Conservation (phyloP, 1,140 invertebrate species). For the Diplogasteroides magnus region DNA sequence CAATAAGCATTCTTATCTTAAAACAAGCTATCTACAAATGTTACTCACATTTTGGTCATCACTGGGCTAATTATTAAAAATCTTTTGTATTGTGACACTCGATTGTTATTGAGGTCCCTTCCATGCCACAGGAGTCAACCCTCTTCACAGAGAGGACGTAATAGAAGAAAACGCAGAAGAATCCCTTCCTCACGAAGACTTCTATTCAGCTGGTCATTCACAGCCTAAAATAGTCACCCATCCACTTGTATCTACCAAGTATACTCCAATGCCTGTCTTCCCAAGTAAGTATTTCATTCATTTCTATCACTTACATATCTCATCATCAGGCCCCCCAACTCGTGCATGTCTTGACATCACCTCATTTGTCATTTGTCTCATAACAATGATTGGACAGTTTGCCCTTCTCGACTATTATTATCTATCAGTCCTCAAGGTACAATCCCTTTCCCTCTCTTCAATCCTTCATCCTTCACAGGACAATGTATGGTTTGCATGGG, state of each 20-base stretch:
- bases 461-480: background rate
- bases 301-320: too few relatives aligned
- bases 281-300: too few relatives aligned
- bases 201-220: conserved; percentile 26
- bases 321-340: background rate
- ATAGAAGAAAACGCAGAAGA: conserved; percentile 35
- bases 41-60: too few relatives aligned
- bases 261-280: too few relatives aligned
- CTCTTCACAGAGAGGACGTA: conserved; percentile 27
- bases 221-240: too few relatives aligned
- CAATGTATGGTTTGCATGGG: conserved; percentile 13
- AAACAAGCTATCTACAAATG: too few relatives aligned
- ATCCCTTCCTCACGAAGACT: conserved; percentile 27
- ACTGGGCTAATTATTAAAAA: too few relatives aligned
- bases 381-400: conserved; percentile 27
- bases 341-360: conserved; percentile 26
- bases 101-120: too few relatives aligned
- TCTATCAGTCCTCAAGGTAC: background rate
- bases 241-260: too few relatives aligned
- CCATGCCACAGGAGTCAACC: conserved; percentile 19
- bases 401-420: conserved; percentile 36
- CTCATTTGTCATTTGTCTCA: conserved; percentile 27
- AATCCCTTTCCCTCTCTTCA: background rate
- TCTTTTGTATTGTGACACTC: too few relatives aligned
- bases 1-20: too few relatives aligned